phyloP scores from a whole-genome alignment of 2,888 invertebrate species.

The Megalurothrips usitatus region DNA sequence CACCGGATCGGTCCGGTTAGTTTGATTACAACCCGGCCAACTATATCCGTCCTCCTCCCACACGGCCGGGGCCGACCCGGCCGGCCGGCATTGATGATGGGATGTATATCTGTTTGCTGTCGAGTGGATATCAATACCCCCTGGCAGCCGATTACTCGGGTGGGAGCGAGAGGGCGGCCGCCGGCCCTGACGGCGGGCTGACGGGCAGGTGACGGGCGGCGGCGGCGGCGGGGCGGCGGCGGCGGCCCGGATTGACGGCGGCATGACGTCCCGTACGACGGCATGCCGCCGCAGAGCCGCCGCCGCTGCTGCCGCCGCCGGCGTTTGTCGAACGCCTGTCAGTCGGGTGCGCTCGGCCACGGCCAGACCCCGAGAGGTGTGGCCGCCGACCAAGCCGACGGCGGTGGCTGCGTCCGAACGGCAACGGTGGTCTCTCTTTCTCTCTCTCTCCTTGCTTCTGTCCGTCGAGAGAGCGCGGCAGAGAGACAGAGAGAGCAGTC shows the following conservation, averaged over 20 bases:
- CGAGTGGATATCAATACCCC: neutral
- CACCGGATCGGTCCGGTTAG: no score
- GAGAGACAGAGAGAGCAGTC: no score
- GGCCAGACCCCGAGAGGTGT: neutral
- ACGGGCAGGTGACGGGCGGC: neutral
- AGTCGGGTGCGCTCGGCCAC: neutral
- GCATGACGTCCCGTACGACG: neutral
- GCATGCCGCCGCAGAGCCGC: neutral
- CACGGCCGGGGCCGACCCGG: no score
- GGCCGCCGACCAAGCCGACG: neutral
- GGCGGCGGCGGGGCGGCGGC: neutral
- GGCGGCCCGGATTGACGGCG: constrained; percentile 1
- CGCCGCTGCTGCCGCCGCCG: neutral
- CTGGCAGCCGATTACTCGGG: neutral
- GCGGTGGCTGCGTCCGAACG: neutral
- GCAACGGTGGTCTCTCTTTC: neutral
- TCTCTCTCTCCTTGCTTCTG: neutral
- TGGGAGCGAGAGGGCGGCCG: neutral
- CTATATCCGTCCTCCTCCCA: no score
- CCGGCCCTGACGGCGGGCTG: neutral
- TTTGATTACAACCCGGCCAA: no score
- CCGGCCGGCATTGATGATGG: neutral
- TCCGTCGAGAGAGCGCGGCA: neutral
- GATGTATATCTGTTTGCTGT: neutral
- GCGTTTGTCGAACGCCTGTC: constrained; percentile 21